Base-by-base conservation (phyloP, 1,140 invertebrate genomes). In the Heliothis subflexa region DNA sequence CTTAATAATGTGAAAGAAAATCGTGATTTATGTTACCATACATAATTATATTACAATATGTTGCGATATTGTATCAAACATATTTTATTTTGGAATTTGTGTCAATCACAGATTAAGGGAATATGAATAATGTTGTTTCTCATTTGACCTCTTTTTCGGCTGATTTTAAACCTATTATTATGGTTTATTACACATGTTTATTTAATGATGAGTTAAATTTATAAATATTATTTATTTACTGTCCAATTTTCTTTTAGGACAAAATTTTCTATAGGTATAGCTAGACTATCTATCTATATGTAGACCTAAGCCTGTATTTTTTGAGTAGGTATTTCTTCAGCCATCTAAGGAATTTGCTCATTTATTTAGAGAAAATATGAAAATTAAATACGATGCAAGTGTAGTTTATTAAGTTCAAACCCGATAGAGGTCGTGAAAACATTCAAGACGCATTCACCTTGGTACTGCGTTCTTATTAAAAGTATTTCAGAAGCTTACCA, bases 71-170 rank as follows among this genome's bases (percentile, higher is more conserved):
- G 40, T 47, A 66, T 66, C 40, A 47, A 47, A 66, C 33, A n/a
- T 62, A 62, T 47, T 21, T 66, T 49, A 66, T 66, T 66, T 66
- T 16, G 62, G 62, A 47, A 66, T 66, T 66, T 49, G 62, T 66
- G 62, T 47, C 62, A 16, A 40, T 40, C 33, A 47, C 62, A 66
- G 62, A 66, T 66, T 66, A 66, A 47, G 62, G 62, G 45, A 66
- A 66, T 66, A 66, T 66, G 62, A 66, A 66, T 64, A 64, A 64
- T 66, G 14, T 66, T 66, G 47, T 66, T 66, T 66, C 62, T 47
- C 40, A 16, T 66, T 47, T 47, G 40, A 66, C 62, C 62, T 66
- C 62, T 66, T 66, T 64, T 21, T 40, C 40, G 47, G 16, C 2
- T 66, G 62, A 66, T 66, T 66, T 66, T 66, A 66, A 45, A 64